Evolutionary conservation across 2,797 vertebrate species (phyloP).

Genomic region (Morelia viridis): DNA sequence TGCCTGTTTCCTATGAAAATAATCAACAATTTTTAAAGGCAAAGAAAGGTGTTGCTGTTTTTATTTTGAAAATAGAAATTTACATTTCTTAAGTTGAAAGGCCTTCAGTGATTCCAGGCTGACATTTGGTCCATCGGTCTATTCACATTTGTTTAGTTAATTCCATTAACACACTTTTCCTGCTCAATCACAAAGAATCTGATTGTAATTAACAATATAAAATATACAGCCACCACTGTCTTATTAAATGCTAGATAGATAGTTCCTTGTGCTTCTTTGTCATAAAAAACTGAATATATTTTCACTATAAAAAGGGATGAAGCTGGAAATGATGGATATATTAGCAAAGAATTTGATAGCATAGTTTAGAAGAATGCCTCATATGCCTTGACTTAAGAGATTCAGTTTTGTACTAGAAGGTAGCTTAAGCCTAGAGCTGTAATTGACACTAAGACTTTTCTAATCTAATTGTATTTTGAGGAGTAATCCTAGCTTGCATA

Average conservation of each 20-base stretch:
- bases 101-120: background rate
- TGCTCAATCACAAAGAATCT: background rate
- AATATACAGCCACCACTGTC: background rate
- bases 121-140: background rate
- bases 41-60: background rate
- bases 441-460: no score
- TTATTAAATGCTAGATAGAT: background rate
- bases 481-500: no score
- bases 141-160: background rate
- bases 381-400: no score
- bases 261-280: background rate
- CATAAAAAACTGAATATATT: background rate
- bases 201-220: no score
- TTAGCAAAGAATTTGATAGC: background rate
- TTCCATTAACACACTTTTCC: background rate
- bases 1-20: background rate
- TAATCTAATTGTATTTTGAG: no score
- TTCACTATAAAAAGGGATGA: no score
- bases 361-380: background rate
- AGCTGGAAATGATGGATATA: background rate
- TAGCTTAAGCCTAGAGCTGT: no score
- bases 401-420: no score
- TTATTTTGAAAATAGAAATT: background rate
- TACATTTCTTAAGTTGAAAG: background rate
- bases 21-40: background rate